Evolutionary conservation across 2,888 invertebrate species (phyloP).

Genomic region (Drosophila merina): DNA sequence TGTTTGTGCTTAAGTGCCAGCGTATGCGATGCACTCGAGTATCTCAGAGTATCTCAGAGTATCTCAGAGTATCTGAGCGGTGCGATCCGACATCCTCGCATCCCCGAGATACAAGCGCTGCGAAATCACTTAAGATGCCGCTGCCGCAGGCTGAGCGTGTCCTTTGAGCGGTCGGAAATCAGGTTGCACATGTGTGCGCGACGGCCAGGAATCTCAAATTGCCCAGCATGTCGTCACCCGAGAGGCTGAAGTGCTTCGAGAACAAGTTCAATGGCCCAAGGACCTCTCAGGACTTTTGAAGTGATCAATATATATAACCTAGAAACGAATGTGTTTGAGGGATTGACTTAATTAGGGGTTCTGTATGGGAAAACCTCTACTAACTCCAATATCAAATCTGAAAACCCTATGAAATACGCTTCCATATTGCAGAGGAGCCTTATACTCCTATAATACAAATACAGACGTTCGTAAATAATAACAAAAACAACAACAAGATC

Average conservation of each 20-base stretch:
- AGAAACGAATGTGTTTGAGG: slow-evolving; percentile 19
- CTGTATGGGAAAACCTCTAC: not conserved
- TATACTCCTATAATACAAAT: slow-evolving; percentile 22
- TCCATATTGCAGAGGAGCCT: slow-evolving; percentile 60
- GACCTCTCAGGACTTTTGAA: slow-evolving; percentile 36
- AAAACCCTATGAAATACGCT: slow-evolving; percentile 30
- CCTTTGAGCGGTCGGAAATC: slow-evolving; percentile 68
- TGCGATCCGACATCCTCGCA: slow-evolving; percentile 52
- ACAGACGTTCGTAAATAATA: slow-evolving; percentile 45
- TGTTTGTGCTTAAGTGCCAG: slow-evolving; percentile 69
- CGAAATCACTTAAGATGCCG: slow-evolving; percentile 72
- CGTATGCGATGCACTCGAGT: slow-evolving; percentile 67
- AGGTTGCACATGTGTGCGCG: slow-evolving; percentile 62
- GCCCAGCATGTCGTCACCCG: slow-evolving; percentile 47
- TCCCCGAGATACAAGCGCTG: slow-evolving; percentile 47
- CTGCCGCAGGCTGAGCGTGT: slow-evolving; percentile 67
- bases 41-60: slow-evolving; percentile 23
- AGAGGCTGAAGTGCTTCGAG: slow-evolving; percentile 57
- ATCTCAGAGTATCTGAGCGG: slow-evolving; percentile 29
- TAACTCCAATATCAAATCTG: slow-evolving; percentile 9
- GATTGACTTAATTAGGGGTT: slow-evolving; percentile 10
- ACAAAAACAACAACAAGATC: slow-evolving; percentile 27
- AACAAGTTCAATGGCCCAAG: slow-evolving; percentile 70
- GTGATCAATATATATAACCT: slow-evolving; percentile 24
- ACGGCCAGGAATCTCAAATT: slow-evolving; percentile 25